Evolutionary conservation across 2,797 vertebrate species (phyloP).

Genomic region (Poecilia wingei): DNA sequence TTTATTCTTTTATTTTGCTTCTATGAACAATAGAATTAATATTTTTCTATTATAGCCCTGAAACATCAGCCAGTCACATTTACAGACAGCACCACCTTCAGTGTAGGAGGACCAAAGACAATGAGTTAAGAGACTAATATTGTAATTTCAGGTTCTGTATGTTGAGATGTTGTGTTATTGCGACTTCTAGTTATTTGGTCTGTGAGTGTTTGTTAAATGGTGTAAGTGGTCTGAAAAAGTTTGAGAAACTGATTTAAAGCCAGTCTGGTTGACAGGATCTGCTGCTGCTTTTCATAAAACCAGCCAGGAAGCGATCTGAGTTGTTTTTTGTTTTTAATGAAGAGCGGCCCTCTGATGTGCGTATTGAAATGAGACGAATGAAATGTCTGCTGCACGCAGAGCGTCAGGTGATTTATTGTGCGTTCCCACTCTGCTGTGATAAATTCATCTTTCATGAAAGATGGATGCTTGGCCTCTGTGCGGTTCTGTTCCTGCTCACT

Average conservation of each 20-base stretch:
- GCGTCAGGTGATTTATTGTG: conserved; percentile 63
- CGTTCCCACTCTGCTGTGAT: conserved; percentile 23
- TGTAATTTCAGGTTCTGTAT: too few relatives aligned
- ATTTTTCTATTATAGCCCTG: too few relatives aligned
- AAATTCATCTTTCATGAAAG: conserved; percentile 49
- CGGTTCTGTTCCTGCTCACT: conserved; percentile 13
- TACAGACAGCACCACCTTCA: too few relatives aligned
- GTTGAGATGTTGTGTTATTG: too few relatives aligned
- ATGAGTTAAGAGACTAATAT: too few relatives aligned
- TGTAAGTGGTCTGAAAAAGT: too few relatives aligned
- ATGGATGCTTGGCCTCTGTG: conserved; percentile 33
- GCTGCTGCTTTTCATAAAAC: conserved; percentile 8
- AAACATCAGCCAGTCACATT: too few relatives aligned
- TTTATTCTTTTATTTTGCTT: too few relatives aligned
- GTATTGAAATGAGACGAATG: conserved; percentile 65
- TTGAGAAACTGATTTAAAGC: neutral
- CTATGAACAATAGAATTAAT: too few relatives aligned
- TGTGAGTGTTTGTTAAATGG: too few relatives aligned
- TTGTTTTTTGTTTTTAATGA: conserved; percentile 27
- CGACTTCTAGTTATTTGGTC: too few relatives aligned
- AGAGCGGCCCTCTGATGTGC: conserved; percentile 42
- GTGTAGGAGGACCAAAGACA: too few relatives aligned
- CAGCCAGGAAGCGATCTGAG: conserved; percentile 5
- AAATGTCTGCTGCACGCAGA: conserved; percentile 49
- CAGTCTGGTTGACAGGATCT: conserved; percentile 22